Percentiles rank a stretch among this genome's conserved stretches.
phyloP scores from a whole-genome alignment of 2,888 invertebrate genomes.

The Eristalis pertinax region DNA sequence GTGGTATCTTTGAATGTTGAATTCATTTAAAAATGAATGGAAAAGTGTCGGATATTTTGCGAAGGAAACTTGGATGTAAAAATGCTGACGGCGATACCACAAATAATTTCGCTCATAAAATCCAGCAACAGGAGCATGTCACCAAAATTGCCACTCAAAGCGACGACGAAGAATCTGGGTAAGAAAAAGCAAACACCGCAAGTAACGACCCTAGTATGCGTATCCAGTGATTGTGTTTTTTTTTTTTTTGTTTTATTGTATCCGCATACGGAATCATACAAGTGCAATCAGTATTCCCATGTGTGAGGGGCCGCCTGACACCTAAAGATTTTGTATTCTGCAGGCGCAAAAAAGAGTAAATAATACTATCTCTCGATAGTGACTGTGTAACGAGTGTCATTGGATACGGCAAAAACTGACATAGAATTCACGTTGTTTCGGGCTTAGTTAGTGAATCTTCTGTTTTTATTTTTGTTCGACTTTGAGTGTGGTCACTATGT shows the following conservation, averaged over 20 bases:
- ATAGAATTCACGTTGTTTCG: background rate
- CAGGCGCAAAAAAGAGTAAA: conserved; percentile 34
- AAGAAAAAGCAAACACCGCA: conserved; percentile 34
- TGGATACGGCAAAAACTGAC: background rate
- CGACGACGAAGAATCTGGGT: conserved; percentile 63
- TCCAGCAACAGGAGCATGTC: conserved; percentile 25
- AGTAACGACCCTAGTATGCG: conserved; percentile 3
- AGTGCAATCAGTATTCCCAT: conserved; percentile 8
- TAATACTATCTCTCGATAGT: conserved; percentile 46
- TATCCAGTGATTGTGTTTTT: conserved; percentile 12
- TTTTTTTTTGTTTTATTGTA: background rate
- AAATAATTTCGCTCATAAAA: conserved; percentile 37
- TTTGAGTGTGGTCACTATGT: background rate
- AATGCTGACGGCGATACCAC: conserved; percentile 59
- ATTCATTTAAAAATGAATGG: conserved; percentile 38
- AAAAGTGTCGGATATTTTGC: conserved; percentile 41
- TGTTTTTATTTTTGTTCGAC: conserved; percentile 28
- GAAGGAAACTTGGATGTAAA: conserved; percentile 42
- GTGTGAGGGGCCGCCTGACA: conserved; percentile 11
- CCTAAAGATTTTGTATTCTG: background rate
- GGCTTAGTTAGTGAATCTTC: conserved; percentile 1
- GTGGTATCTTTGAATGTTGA: background rate
- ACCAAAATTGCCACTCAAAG: conserved; percentile 38
- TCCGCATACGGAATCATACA: conserved; percentile 16
- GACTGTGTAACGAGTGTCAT: conserved; percentile 22